A percentile compares a stretch with the other conserved stretches of the same genome.
phyloP scores from a whole-genome alignment of 2,888 invertebrate species.

The Amphimallon solstitiale region DNA sequence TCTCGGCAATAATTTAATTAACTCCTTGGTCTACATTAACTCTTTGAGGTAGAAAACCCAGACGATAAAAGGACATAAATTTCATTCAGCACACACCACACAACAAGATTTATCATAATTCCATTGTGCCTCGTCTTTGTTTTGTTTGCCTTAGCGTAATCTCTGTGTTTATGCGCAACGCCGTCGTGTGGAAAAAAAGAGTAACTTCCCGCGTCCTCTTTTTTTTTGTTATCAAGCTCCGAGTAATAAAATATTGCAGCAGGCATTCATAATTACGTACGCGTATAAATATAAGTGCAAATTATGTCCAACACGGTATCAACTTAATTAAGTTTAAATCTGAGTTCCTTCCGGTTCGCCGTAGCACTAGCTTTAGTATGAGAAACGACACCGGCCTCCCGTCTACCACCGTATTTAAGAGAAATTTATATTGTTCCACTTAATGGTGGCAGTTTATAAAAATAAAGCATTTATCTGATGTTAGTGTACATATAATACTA shows the following conservation, averaged over 20 bases:
- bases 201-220: slow-evolving; percentile 5
- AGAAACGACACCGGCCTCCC: slow-evolving; percentile 15
- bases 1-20: slow-evolving; percentile 14
- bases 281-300: slow-evolving; percentile 33
- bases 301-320: slow-evolving; percentile 33
- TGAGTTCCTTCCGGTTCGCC: slow-evolving; percentile 21
- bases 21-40: neutral
- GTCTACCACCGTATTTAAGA: slow-evolving; percentile 23
- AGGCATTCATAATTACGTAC: slow-evolving; percentile 28
- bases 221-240: slow-evolving; percentile 5
- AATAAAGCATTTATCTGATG: slow-evolving; percentile 23
- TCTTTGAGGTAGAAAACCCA: slow-evolving; percentile 3
- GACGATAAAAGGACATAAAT: slow-evolving; percentile 18
- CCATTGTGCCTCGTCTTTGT: slow-evolving; percentile 23
- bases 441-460: slow-evolving; percentile 24
- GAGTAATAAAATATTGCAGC: slow-evolving; percentile 23
- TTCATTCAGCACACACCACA: slow-evolving; percentile 1
- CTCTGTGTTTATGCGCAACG: slow-evolving; percentile 9
- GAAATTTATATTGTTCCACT: slow-evolving; percentile 23
- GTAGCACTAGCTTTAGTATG: slow-evolving; percentile 20
- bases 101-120: slow-evolving; percentile 32
- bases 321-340: slow-evolving; percentile 35
- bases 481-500: slow-evolving; percentile 20
- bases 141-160: slow-evolving; percentile 10
- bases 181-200: slow-evolving; percentile 9